Conservation (phyloP, 2,113 vertebrate genomes). For the Anguilla japonica region DNA sequence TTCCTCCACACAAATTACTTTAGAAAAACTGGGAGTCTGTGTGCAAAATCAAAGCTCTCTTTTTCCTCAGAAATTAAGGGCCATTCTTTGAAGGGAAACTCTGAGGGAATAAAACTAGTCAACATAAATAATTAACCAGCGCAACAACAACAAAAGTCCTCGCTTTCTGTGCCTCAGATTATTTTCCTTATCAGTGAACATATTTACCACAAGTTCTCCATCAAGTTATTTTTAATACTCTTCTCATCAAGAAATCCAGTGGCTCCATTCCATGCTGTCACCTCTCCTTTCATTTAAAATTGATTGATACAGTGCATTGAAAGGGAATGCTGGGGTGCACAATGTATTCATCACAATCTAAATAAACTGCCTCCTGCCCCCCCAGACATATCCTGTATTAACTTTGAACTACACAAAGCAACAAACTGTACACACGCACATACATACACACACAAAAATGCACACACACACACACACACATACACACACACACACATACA, state of each 20-base stretch:
- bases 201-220: constrained; percentile 42
- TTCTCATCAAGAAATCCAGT: constrained; percentile 44
- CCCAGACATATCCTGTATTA: not conserved
- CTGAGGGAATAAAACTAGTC: constrained; percentile 56
- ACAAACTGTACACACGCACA: not conserved
- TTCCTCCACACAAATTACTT: constrained; percentile 17
- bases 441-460: constrained; percentile 12
- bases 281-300: constrained; percentile 42
- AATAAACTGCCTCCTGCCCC: constrained; percentile 23
- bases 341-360: constrained; percentile 37
- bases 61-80: constrained; percentile 52
- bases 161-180: constrained; percentile 41
- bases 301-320: constrained; percentile 36
- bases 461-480: constrained; percentile 33
- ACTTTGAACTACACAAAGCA: not conserved
- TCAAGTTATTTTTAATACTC: constrained; percentile 57
- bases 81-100: constrained; percentile 53
- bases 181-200: constrained; percentile 36
- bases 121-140: constrained; percentile 66
- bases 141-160: constrained; percentile 43
- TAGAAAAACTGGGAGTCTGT: constrained; percentile 33
- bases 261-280: constrained; percentile 41
- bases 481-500: constrained; percentile 22
- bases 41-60: constrained; percentile 34
- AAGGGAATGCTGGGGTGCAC: constrained; percentile 26